Evolutionary conservation across 2,888 invertebrate genomes (phyloP), one percentile per base, ranked within the genome.

Genomic region (Mechanitis messenoides): DNA sequence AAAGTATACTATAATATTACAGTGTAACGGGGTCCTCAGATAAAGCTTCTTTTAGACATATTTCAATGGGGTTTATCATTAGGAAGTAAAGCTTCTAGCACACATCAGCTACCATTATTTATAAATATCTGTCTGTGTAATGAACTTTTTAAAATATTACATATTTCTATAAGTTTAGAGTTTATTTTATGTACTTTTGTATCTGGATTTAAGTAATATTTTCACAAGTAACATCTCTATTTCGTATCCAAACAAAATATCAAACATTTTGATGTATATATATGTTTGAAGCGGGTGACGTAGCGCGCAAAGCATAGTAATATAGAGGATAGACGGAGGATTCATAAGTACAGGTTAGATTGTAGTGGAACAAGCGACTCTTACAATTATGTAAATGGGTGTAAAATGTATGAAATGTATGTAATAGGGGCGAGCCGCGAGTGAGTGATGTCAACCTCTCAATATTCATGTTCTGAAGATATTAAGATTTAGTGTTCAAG

Each of bases 301-400:
- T 47, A 47, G n/a, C 47, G n/a, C 6, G n/a, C 47, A 20, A 47
- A 47, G n/a, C n/a, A 47, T 28, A 20, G 3, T 9, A 11, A 3
- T 7, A 47, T 6, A 3, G 12, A 2, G 12, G 2, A n/a, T n/a
- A 5, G n/a, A 20, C 28, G 6, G 6, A 47, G n/a, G n/a, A 12
- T 1, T 47, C 28, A 20, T 11, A n/a, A 47, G 47, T 47, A 6
- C 6, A 47, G 28, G 31, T 50, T 31, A 3, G 31, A 50, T 64
- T 65, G 68, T 63, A 67, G 68, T 73, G 69, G 69, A 71, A 68
- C 68, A 65, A 72, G 66, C 69, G 71, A 69, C 71, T 74, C 70
- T 71, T 71, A 72, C 76, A 75, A 78, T 81, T 81, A 82, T 82
- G 81, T 55, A 71, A 81, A 81, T 81, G 65, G 50, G 74, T 66